Evolutionary conservation across 2,797 vertebrate genomes (phyloP), one percentile per base, ranked within the genome.

Genomic region (Macrochelys suwanniensis): DNA sequence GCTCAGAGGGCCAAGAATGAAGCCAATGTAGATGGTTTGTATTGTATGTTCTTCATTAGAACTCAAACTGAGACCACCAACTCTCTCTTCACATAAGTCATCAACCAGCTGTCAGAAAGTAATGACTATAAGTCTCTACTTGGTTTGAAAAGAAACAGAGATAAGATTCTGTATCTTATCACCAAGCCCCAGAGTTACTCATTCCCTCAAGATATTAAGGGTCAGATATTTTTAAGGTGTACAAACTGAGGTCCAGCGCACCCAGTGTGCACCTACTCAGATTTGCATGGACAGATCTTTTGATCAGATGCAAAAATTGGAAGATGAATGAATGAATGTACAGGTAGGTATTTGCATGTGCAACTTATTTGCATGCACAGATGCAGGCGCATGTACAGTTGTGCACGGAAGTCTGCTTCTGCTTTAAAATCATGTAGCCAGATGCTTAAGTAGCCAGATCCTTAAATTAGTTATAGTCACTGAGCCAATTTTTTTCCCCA

Each of bases 31-130:
- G 90, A 45, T 84, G 78, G 84, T 92, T 92, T 95, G 84, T 92
- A 45, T 59, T 47, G 74, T 0, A 0, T 86, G 47, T 31, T 79
- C 84, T 91, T 95, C 68, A 89, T 93, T 92, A 88, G 68, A 92
- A 96, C 95, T 95, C 94, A 95, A 81, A 95, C 89, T 81, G 85
- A 92, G 37, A 47, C 82, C 59, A 92, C 86, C 53, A 91, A 2
- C 26, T 89, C 59, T 95, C 80, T 88, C 59, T 95, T 94, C n/a
- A 74, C 85, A 80, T 87, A 92, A 94, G 68, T 85, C 74, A 76
- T 85, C 81, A 92, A n/a, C 61, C 94, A 92, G 91, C 84, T 94
- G 76, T 92, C 92, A 81, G 68, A 88, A 92, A 91, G 56, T 79
- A 83, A 91, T 90, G 56, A 54, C 31, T 84, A 49, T 42, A 88